Base-by-base conservation (phyloP, 1,140 invertebrate species). In the Drosophila persimilis region DNA sequence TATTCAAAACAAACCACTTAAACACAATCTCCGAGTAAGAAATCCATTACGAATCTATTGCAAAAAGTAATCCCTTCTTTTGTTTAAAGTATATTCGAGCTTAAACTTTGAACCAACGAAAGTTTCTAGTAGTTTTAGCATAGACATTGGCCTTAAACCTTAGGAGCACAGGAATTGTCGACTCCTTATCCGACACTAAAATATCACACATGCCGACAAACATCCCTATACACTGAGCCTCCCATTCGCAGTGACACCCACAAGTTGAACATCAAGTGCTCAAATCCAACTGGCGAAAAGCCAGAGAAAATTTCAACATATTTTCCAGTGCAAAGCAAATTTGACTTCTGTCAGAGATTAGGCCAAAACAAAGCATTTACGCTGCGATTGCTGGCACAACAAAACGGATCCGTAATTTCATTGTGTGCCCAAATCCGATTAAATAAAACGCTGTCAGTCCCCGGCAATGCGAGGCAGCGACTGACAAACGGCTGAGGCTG, bases 321-420 rank as follows among this genome's bases (percentile, higher is more conserved):
- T 88, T 86, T 76, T 67, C 31, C 54, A 77, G 65, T 67, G 78
- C 53, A 47, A 71, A 63, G 67, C 78, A 81, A 85, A 81, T 86
- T 64, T 79, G 83, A 88, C 83, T 88, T 83, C 83, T 88, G 79
- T 79, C 78, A 83, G 73, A 79, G 83, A 86, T 86, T 88, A 88
- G 74, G 58, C 60, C 62, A 88, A 88, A 85, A 81, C 81, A 85
- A 85, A 88, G 83, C 81, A 77, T 84, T 84, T 80, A 67, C 39
- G 63, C 57, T 63, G 41, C 63, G 65, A 85, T 79, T 75, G 77
- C 73, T 84, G 75, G 80, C 77, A 85, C 64, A 85, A 88, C 78
- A 86, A 79, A 88, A 64, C 71, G 71, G 73, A 54, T 56, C 65
- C 70, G 81, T 83, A 88, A 77, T 86, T 88, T 76, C 75, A 69